Evolutionary conservation across 1,140 invertebrate species (phyloP).

Genomic region (Maniola jurtina): DNA sequence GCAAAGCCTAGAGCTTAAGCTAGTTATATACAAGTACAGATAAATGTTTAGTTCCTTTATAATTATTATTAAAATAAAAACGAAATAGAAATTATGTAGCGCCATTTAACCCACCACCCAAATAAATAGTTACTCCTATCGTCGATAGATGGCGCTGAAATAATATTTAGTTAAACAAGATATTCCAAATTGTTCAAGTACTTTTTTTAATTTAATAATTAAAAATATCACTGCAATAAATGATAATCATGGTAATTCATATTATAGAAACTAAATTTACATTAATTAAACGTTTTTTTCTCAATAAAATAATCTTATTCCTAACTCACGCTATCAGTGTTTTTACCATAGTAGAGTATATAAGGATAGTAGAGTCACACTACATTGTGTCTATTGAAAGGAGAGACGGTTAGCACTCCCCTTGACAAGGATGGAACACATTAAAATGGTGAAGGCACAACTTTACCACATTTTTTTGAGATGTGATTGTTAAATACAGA

Average conservation of each 20-base stretch:
- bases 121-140: neutral
- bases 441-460: conserved; percentile 44
- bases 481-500: no score
- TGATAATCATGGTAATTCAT: neutral
- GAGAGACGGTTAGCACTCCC: conserved; percentile 48
- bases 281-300: neutral
- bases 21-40: no score
- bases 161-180: neutral
- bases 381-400: conserved; percentile 41
- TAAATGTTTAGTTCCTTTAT: no score
- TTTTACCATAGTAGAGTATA: conserved; percentile 23
- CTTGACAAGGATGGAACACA: conserved; percentile 48
- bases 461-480: conserved; percentile 42
- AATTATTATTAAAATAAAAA: no score
- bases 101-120: no score
- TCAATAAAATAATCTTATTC: neutral
- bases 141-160: conserved; percentile 24
- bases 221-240: neutral
- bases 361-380: neutral
- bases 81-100: no score
- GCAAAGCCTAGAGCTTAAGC: no score
- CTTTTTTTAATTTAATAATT: neutral
- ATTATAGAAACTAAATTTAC: neutral
- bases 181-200: neutral
- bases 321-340: conserved; percentile 31